Conservation (phyloP, 2,113 vertebrate species). For the Silurus asotus region DNA sequence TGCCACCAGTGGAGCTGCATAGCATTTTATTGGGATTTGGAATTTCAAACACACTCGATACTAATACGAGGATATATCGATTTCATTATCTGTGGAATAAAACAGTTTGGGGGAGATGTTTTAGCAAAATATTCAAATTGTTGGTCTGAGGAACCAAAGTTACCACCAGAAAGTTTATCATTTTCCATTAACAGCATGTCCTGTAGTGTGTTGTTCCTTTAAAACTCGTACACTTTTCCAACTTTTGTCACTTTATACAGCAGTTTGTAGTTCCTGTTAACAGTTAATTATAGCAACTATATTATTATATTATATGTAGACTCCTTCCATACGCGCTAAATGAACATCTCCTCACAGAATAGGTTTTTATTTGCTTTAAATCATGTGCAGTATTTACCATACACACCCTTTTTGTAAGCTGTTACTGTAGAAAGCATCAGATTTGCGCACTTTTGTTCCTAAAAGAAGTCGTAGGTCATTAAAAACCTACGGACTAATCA, state of each 20-base stretch:
- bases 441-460: background rate
- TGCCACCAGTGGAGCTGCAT: background rate
- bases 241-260: background rate
- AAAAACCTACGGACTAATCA: background rate
- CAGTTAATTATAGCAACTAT: background rate
- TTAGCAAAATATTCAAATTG: background rate
- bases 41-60: background rate
- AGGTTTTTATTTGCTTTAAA: background rate
- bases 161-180: background rate
- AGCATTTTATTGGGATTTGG: background rate
- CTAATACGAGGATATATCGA: background rate
- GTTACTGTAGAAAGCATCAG: background rate
- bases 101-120: background rate
- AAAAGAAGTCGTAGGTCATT: no score
- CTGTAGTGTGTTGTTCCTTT: background rate
- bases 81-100: background rate
- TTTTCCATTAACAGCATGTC: background rate
- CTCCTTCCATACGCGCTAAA: background rate
- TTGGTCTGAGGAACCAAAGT: background rate
- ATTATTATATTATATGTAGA: background rate
- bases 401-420: background rate
- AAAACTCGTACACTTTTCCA: background rate
- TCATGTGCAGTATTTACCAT: background rate
- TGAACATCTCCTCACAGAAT: background rate
- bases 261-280: background rate